These are phyloP conservation scores for Orycteropus afer DNA, from an alignment of 2,113 vertebrate species.

Conservation along the genomic window DNA sequence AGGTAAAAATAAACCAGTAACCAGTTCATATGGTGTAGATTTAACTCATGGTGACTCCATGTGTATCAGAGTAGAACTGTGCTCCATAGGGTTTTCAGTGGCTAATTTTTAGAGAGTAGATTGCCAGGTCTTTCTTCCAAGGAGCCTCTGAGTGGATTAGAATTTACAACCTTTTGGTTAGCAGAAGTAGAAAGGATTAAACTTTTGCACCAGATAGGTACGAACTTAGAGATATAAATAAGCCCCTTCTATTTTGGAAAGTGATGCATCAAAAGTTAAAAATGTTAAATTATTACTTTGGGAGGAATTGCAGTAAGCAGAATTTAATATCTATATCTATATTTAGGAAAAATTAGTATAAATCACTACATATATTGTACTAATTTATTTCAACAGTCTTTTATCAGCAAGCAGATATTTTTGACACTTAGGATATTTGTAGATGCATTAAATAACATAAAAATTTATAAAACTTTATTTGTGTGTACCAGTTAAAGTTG, in stretches of 20 bases:
- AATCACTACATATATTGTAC: neutral
- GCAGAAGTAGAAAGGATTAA: too few relatives aligned
- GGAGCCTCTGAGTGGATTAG: too few relatives aligned
- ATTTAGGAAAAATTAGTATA: neutral
- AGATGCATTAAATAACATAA: slow-evolving; percentile 50
- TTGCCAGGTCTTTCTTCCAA: too few relatives aligned
- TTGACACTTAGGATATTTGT: slow-evolving; percentile 33
- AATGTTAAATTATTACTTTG: neutral
- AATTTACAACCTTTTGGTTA: too few relatives aligned
- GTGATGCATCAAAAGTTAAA: neutral
- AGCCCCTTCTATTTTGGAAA: neutral
- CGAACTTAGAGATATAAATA: neutral
- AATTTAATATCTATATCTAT: neutral
- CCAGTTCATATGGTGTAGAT: too few relatives aligned
- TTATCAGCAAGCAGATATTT: slow-evolving; percentile 51
- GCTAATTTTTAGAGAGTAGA: too few relatives aligned
- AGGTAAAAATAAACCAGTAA: neutral
- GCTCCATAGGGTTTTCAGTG: too few relatives aligned
- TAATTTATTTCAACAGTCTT: slow-evolving; percentile 44
- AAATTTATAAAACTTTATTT: slow-evolving; percentile 65
- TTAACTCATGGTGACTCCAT: too few relatives aligned
- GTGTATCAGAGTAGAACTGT: too few relatives aligned
- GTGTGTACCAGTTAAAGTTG: slow-evolving; percentile 52
- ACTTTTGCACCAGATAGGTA: too few relatives aligned
- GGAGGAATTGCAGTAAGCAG: neutral